Evolutionary conservation across 2,888 invertebrate genomes (phyloP).

Genomic region (Zeuzera pyrina): DNA sequence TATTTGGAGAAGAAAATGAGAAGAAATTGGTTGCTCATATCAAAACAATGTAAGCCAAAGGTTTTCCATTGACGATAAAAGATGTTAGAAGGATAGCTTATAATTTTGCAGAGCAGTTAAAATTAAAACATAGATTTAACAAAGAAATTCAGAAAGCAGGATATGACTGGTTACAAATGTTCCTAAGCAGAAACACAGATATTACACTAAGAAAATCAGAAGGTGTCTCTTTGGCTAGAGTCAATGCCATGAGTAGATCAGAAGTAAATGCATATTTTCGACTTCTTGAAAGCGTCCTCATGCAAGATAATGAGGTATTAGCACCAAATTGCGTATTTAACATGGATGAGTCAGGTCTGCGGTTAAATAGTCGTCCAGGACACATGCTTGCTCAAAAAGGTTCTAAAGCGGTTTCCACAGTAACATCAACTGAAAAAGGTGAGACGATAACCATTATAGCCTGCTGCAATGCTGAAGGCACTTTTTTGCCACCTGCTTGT

Average conservation of each 20-base stretch:
- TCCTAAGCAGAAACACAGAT: too few relatives aligned
- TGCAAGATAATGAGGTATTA: slow-evolving; percentile 9
- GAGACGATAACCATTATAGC: slow-evolving; percentile 28
- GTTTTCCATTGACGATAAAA: too few relatives aligned
- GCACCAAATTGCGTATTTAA: slow-evolving; percentile 15
- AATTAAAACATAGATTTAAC: too few relatives aligned
- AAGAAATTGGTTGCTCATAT: background rate
- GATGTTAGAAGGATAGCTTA: too few relatives aligned
- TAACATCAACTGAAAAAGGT: slow-evolving; percentile 30
- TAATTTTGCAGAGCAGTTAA: too few relatives aligned
- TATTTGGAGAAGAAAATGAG: background rate
- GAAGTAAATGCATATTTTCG: too few relatives aligned
- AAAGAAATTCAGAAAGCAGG: too few relatives aligned
- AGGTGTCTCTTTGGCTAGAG: too few relatives aligned
- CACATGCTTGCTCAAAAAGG: slow-evolving; percentile 16
- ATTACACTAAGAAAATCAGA: too few relatives aligned
- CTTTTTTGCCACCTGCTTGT: slow-evolving; percentile 13
- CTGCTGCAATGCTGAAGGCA: slow-evolving; percentile 31
- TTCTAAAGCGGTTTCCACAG: slow-evolving; percentile 20
- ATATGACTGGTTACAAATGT: too few relatives aligned
- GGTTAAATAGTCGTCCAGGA: slow-evolving; percentile 15
- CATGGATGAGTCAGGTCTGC: slow-evolving; percentile 18
- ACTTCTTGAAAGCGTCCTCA: slow-evolving; percentile 9
- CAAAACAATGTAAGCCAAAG: background rate
- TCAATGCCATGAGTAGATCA: too few relatives aligned